phyloP scores from a whole-genome alignment of 2,888 invertebrate genomes.

The Dicranocentrus wangi region DNA sequence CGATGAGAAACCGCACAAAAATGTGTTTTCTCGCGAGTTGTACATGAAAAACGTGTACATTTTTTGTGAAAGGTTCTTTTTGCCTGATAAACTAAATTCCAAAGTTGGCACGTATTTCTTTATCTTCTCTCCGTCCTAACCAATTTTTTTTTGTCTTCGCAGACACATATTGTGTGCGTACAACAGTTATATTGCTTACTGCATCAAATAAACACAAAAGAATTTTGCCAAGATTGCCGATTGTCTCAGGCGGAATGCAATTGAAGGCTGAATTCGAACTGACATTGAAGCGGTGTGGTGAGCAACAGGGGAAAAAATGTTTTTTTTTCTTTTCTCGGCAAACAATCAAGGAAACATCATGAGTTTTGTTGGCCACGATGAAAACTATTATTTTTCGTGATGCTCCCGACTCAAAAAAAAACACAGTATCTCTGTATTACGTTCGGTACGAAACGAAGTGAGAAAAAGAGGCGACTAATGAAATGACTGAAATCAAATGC shows the following conservation, averaged over 20 bases:
- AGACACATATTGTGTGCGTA: slow-evolving; percentile 8
- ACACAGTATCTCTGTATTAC: neutral
- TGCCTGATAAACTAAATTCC: slow-evolving; percentile 29
- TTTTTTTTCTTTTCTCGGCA: slow-evolving; percentile 32
- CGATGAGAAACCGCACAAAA: slow-evolving; percentile 6
- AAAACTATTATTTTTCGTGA: slow-evolving; percentile 27
- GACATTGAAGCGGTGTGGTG: neutral
- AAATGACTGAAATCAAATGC: slow-evolving; percentile 19
- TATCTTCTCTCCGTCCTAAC: slow-evolving; percentile 1
- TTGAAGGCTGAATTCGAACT: slow-evolving; percentile 6
- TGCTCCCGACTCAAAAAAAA: slow-evolving; percentile 8
- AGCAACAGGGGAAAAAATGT: neutral
- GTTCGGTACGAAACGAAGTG: slow-evolving; percentile 10
- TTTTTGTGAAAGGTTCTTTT: slow-evolving; percentile 15
- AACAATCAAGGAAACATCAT: slow-evolving; percentile 31
- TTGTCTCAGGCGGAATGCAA: slow-evolving; percentile 39
- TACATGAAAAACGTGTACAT: slow-evolving; percentile 10
- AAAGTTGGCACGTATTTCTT: slow-evolving; percentile 38
- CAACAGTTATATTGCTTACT: slow-evolving; percentile 29
- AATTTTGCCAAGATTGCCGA: slow-evolving; percentile 23
- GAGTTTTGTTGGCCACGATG: slow-evolving; percentile 26
- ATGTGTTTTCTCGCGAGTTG: neutral
- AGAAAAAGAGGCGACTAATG: slow-evolving; percentile 8
- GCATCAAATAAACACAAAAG: slow-evolving; percentile 24
- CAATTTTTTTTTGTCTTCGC: neutral